Conservation (phyloP, 1,140 invertebrate genomes). For the Pteromalus puparum region DNA sequence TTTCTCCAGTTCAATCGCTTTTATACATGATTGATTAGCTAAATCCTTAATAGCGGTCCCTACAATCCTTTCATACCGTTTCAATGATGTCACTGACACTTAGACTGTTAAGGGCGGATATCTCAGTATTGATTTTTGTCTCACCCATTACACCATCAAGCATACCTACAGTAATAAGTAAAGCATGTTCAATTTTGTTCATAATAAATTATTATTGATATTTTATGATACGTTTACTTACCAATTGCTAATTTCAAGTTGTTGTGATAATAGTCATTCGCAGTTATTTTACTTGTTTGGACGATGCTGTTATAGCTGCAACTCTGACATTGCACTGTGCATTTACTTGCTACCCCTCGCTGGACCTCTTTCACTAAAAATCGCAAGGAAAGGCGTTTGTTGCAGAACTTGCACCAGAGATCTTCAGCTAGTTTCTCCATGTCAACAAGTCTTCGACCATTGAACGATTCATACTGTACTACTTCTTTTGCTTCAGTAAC, state of each 20-base stretch:
- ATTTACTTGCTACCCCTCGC: constrained; percentile 40
- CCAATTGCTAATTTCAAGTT: constrained; percentile 46
- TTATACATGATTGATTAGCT: constrained; percentile 15
- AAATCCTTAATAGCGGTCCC: neutral
- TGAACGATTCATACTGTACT: neutral
- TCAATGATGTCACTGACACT: neutral
- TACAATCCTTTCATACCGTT: constrained; percentile 34
- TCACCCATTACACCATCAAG: constrained; percentile 30
- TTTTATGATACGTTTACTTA: constrained; percentile 30
- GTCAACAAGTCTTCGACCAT: constrained; percentile 47
- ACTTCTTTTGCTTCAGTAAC: neutral
- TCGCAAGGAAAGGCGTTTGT: constrained; percentile 36
- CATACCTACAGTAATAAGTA: constrained; percentile 37
- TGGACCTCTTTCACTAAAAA: constrained; percentile 27
- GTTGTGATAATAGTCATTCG: constrained; percentile 18
- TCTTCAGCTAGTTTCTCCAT: constrained; percentile 34
- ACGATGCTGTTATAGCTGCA: neutral
- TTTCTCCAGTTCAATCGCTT: constrained; percentile 11
- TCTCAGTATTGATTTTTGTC: constrained; percentile 29
- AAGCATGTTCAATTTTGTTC: neutral
- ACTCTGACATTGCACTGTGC: constrained; percentile 9
- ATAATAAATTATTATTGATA: neutral
- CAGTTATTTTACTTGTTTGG: constrained; percentile 26
- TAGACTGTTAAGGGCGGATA: constrained; percentile 29
- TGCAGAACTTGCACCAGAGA: constrained; percentile 46